Base-by-base conservation (phyloP, 1,140 invertebrate genomes). In the Oryzaephilus surinamensis region DNA sequence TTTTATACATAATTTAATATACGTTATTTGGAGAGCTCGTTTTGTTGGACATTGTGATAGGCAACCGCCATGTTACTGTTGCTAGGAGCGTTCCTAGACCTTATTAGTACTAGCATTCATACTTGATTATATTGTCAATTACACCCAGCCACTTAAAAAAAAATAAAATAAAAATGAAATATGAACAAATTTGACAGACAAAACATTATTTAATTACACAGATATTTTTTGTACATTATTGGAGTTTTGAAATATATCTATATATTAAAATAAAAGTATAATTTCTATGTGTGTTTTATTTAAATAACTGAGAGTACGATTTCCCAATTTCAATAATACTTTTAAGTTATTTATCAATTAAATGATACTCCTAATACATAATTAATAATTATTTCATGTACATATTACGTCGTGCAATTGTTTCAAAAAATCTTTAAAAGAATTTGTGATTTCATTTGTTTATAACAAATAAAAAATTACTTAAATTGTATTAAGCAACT, bases 191-290 rank as follows among this genome's bases (percentile, higher is more conserved):
- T n/a, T 62, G 53, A 60, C 56, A 60, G 52, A 58, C 58, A 55
- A 58, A 62, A 61, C 61, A 63, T 65, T 62, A 65, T 64, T 65
- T 64, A 64, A 65, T 63, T 63, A 65, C 61, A 63, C 62, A 64
- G 57, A 64, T 65, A 65, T 65, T 65, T 65, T 65, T 65, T 65
- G 63, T 65, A 65, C 63, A 65, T 65, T 65, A 65, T 63, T 65
- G 63, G 62, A 64, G 60, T 65, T 64, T 65, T 65, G 54, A 65
- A 65, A 65, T 64, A 65, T 65, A 65, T 63, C 62, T 62, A 63
- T 63, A 61, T 62, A 57, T 56, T 58, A 52, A 52, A 60, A 60
- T 58, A 58, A 57, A 58, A 58, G 34, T 52, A 53, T 54, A 54
- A 54, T 57, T 54, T 52, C 47, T 46, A 52, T 33, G 37, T 35